phyloP scores from a whole-genome alignment of 2,888 invertebrate genomes.

The Bibio marci region DNA sequence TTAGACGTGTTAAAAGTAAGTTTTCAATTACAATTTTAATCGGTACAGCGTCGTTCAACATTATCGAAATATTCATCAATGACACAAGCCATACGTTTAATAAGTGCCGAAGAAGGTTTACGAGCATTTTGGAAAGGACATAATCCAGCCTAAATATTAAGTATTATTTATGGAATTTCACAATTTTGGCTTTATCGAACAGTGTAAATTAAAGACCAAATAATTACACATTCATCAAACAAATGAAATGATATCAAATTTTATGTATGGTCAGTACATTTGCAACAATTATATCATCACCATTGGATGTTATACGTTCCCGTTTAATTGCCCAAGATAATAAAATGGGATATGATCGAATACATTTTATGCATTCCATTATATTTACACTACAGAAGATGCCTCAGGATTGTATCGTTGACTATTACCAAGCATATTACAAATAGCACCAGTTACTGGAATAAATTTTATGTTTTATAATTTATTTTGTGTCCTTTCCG shows the following conservation, averaged over 20 bases:
- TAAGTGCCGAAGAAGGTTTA: slow-evolving; percentile 70
- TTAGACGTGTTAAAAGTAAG: slow-evolving; percentile 94
- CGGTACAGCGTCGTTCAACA: too few species aligned
- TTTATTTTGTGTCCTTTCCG: slow-evolving; percentile 42
- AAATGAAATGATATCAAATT: slow-evolving; percentile 31
- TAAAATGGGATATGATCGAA: slow-evolving; percentile 10
- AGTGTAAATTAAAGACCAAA: slow-evolving; percentile 16
- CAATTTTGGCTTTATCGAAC: slow-evolving; percentile 62
- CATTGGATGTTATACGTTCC: slow-evolving; percentile 86
- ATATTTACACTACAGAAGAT: slow-evolving; percentile 50
- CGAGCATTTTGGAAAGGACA: slow-evolving; percentile 93
- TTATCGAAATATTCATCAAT: slow-evolving; percentile 78
- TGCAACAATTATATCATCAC: slow-evolving; percentile 71
- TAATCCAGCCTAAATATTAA: slow-evolving; percentile 80
- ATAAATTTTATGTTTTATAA: slow-evolving; percentile 83
- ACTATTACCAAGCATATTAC: slow-evolving; percentile 61
- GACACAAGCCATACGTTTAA: slow-evolving; percentile 54
- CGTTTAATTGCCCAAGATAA: slow-evolving; percentile 72
- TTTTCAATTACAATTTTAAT: slow-evolving; percentile 93
- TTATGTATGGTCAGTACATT: slow-evolving; percentile 35
- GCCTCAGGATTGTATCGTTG: slow-evolving; percentile 64
- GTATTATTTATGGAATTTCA: slow-evolving; percentile 66
- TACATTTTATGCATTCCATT: slow-evolving; percentile 30
- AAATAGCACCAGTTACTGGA: slow-evolving; percentile 82
- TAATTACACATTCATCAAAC: slow-evolving; percentile 21